Percentiles rank a stretch among this genome's conserved stretches.
Evolutionary conservation across 2,113 vertebrate species (phyloP).

Genomic region (Gavialis gangeticus): DNA sequence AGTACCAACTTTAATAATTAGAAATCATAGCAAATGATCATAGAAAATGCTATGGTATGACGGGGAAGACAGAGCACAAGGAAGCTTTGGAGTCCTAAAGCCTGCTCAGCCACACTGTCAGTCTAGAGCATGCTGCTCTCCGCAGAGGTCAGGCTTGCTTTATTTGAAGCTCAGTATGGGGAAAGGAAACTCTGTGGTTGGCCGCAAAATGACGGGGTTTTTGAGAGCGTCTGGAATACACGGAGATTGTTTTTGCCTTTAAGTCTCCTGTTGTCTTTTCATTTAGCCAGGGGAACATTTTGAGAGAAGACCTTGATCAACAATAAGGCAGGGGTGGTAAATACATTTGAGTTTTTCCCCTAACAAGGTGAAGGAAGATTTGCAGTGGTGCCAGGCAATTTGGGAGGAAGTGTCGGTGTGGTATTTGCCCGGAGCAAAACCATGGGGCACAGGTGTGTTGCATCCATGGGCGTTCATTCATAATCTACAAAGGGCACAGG

Average conservation of each 20-base stretch:
- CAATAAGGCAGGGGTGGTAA: not conserved
- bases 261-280: not conserved
- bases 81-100: not conserved
- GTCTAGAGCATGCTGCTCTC: not conserved
- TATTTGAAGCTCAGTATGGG: not conserved
- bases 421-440: not conserved
- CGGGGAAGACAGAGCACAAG: too few species aligned
- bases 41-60: too few species aligned
- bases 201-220: not conserved
- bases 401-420: too few species aligned
- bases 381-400: not conserved
- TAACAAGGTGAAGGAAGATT: not conserved
- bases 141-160: conserved; percentile 15
- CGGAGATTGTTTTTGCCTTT: not conserved
- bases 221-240: conserved; percentile 23
- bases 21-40: too few species aligned
- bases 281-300: not conserved
- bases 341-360: not conserved
- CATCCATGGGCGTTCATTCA: not conserved
- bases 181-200: not conserved
- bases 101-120: not conserved
- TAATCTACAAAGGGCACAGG: not conserved
- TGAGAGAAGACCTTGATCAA: not conserved
- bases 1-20: too few species aligned
- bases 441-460: not conserved